Evolutionary conservation across 1,140 invertebrate species (phyloP).

Genomic region (Polypedilum vanderplanki): DNA sequence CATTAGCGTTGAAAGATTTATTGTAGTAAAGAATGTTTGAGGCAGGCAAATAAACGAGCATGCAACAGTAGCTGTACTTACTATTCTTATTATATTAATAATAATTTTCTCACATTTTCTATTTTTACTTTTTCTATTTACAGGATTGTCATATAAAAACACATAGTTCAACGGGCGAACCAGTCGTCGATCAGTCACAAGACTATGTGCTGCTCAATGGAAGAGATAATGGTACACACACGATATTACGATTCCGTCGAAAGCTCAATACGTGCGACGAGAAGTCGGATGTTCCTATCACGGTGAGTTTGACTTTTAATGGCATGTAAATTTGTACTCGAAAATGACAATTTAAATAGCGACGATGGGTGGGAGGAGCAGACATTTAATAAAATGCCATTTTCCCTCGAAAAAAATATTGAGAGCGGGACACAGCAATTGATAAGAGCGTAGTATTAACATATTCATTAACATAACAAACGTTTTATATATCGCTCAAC

Average conservation of each 20-base stretch:
- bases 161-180: conserved; percentile 49
- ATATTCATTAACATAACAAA: conserved; percentile 20
- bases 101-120: conserved; percentile 4
- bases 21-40: background rate
- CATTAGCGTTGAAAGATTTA: conserved; percentile 18
- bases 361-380: background rate
- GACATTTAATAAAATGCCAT: conserved; percentile 17
- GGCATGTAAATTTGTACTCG: conserved; percentile 8
- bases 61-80: background rate
- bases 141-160: conserved; percentile 69
- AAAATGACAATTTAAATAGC: background rate
- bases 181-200: conserved; percentile 60
- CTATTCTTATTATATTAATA: background rate
- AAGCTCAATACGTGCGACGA: conserved; percentile 66
- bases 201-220: conserved; percentile 63
- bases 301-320: conserved; percentile 48
- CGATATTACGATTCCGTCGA: conserved; percentile 60
- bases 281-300: conserved; percentile 56
- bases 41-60: background rate
- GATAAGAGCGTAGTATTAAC: conserved; percentile 4
- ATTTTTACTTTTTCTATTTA: conserved; percentile 34
- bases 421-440: background rate
- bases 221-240: conserved; percentile 65
- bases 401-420: background rate
- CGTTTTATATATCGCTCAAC: conserved; percentile 1